phyloP scores from a whole-genome alignment of 2,797 vertebrate species.

The Phataginus tetradactyla region DNA sequence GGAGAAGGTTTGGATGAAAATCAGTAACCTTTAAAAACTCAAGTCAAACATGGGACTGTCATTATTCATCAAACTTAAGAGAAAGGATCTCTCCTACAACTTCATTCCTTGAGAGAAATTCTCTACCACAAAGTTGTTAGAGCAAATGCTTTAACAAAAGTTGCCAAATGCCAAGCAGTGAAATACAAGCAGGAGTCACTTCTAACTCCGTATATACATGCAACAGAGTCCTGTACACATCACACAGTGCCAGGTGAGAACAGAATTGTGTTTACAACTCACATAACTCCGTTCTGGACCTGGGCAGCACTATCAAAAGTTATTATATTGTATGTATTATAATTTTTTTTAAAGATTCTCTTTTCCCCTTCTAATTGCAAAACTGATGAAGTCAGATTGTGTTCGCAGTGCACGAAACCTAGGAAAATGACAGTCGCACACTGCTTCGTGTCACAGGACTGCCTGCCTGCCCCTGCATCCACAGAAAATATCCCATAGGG shows the following conservation, averaged over 20 bases:
- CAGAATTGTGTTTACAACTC: background rate
- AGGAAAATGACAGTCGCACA: background rate
- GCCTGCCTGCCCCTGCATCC: background rate
- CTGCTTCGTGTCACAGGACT: background rate
- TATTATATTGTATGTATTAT: background rate
- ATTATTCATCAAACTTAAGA: background rate
- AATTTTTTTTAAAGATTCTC: background rate
- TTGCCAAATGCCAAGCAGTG: slow-evolving; percentile 50
- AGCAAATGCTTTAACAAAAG: slow-evolving; percentile 22
- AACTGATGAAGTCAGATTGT: background rate
- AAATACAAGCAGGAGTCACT: background rate
- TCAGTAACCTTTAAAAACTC: slow-evolving; percentile 28
- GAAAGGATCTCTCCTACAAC: background rate
- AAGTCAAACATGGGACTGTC: background rate
- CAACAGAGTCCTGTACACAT: too few species aligned
- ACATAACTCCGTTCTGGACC: background rate
- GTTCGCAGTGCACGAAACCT: background rate
- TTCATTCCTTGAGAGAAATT: slow-evolving; percentile 46
- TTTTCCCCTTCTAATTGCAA: background rate
- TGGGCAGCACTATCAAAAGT: rapidly evolving
- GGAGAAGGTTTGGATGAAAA: slow-evolving; percentile 1
- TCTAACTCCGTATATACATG: background rate
- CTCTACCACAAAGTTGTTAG: slow-evolving; percentile 53
- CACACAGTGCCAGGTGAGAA: background rate
- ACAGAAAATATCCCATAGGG: background rate